Percentiles rank a stretch among this genome's conserved stretches.
Evolutionary conservation across 2,888 invertebrate genomes (phyloP).

Genomic region (Parascotia fuliginaria): DNA sequence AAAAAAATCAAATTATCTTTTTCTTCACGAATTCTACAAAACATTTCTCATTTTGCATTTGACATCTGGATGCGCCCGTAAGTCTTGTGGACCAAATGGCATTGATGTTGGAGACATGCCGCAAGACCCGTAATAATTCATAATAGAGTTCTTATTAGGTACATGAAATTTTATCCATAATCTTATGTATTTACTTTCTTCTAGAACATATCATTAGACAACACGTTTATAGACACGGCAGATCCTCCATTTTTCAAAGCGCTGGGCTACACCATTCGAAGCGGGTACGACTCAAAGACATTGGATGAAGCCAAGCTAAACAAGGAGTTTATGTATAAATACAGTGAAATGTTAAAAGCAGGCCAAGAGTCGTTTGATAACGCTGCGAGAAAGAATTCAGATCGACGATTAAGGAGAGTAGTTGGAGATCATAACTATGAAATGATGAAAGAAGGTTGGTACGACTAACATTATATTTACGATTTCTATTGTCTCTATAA

Average conservation of each 20-base stretch:
- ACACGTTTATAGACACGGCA: constrained; percentile 6
- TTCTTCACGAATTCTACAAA: too few relatives aligned
- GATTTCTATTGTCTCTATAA: too few relatives aligned
- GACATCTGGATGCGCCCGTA: too few relatives aligned
- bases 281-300: constrained; percentile 35
- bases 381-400: constrained; percentile 43
- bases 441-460: constrained; percentile 50
- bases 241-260: constrained; percentile 57
- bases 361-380: constrained; percentile 56
- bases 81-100: too few relatives aligned
- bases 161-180: too few relatives aligned
- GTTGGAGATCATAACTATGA: constrained; percentile 49
- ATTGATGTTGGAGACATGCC: too few relatives aligned
- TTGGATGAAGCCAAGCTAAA: constrained; percentile 46
- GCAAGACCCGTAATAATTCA: too few relatives aligned
- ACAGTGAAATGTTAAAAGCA: constrained; percentile 60
- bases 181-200: constrained; percentile 2
- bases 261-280: constrained; percentile 50
- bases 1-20: too few relatives aligned
- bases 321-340: constrained; percentile 56
- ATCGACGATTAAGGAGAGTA: constrained; percentile 43
- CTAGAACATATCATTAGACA: constrained; percentile 13
- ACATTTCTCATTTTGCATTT: too few relatives aligned
- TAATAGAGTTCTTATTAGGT: too few relatives aligned
- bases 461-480: too few relatives aligned